A percentile compares a stretch with the other conserved stretches of the same genome.
Evolutionary conservation across 1,140 invertebrate genomes (phyloP).

Genomic region (Nephotettix cincticeps): DNA sequence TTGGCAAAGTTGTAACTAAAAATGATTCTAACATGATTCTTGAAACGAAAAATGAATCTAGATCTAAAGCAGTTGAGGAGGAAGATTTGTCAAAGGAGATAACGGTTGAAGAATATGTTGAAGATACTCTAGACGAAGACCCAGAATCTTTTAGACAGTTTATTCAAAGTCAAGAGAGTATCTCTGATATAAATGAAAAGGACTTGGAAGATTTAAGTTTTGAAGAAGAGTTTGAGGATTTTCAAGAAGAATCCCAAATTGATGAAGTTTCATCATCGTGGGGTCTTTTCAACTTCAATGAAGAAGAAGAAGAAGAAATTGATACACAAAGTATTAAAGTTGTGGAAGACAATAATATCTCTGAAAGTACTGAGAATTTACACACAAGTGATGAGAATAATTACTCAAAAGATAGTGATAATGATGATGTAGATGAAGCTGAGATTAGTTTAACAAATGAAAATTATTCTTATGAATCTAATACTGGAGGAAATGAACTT

Average conservation of each 20-base stretch:
- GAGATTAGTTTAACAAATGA: no score
- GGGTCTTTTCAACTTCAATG: neutral
- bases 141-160: neutral
- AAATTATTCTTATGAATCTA: no score
- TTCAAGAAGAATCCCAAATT: neutral
- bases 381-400: no score
- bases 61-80: neutral
- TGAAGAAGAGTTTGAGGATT: neutral
- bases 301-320: neutral
- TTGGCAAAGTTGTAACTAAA: neutral
- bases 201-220: neutral
- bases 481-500: no score
- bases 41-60: neutral
- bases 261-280: neutral
- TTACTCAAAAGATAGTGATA: no score
- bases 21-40: neutral
- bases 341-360: no score
- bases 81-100: neutral
- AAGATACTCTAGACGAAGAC: neutral
- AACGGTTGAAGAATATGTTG: neutral
- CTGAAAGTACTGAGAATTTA: no score
- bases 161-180: neutral
- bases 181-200: neutral
- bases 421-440: no score
- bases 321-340: neutral